Base-by-base conservation (phyloP, 1,140 invertebrate species). In the Bactericera cockerelli region DNA sequence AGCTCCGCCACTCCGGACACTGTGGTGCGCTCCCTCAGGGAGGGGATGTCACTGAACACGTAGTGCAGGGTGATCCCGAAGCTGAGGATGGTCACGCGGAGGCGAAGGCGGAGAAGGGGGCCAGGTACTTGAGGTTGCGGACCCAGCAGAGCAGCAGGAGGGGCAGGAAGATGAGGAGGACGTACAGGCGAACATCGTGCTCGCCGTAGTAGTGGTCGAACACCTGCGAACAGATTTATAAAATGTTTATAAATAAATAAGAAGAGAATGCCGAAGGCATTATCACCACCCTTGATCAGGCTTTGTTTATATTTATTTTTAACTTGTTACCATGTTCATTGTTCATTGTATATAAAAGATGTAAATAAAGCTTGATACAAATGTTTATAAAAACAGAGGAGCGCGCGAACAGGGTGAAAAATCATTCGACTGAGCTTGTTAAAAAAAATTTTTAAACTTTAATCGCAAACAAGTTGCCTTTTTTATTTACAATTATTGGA, bases 81-180 rank as follows among this genome's bases (percentile, higher is more conserved):
- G 6, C 70, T 70, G 33, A 58, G 26, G n/a, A 62, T 57, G 38
- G 64, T 61, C 1, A 73, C 53, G 21, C 67, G 36, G 78, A 78
- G 19, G 77, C 77, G 26, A 76, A 63, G 4, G 69, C 64, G 10
- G 76, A 76, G 58, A 75, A 72, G 6, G 71, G 68, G 2, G 77
- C 70, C 25, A 79, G 64, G 19, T 68, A 63, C 60, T 74, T 71
- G 1, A 78, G 66, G 61, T 73, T 71, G 21, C 67, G 65, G 8
- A 71, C 64, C 24, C 56, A 57, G 36, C 56, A 57, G 16, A 57
- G 26, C n/a, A 73, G 62, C 10, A 71, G 13, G 1, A 70, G 59
- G 1, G 61, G 38, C 33, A 69, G 60, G 57, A 68, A 68, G 24
- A 67, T 26, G 36, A 38, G 16, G 4, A 64, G 26, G 14, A 56